Conservation (phyloP, 2,113 vertebrate species). For the Alosa alosa region DNA sequence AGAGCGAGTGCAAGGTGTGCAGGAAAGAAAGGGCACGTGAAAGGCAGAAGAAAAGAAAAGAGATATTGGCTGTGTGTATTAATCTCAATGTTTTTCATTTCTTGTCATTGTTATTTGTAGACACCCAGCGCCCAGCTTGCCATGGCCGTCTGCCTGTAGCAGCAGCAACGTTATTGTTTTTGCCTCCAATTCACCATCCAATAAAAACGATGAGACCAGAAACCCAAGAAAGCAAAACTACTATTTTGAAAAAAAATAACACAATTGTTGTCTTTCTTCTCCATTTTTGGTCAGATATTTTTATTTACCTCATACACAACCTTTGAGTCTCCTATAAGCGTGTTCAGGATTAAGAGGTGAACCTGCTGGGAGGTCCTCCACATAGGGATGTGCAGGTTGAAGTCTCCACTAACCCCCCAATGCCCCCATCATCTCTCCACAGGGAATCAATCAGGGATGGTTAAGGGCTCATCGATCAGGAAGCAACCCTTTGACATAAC, state of each 20-base stretch:
- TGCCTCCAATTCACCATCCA: not conserved
- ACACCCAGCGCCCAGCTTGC: not conserved
- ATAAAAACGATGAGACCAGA: not conserved
- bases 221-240: not conserved
- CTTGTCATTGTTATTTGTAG: constrained; percentile 10
- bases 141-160: not conserved
- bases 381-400: not conserved
- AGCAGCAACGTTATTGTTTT: not conserved
- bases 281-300: not conserved
- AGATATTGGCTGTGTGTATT: not conserved
- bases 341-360: not conserved
- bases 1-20: not conserved
- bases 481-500: not conserved
- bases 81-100: constrained; percentile 1
- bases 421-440: not conserved
- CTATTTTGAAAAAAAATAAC: not conserved
- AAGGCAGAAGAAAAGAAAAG: not conserved
- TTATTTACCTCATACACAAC: not conserved
- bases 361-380: not conserved
- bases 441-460: not conserved
- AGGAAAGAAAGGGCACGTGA: not conserved
- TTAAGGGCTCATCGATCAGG: not conserved
- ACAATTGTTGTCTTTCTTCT: not conserved
- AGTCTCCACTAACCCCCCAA: too few relatives aligned
- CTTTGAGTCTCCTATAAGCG: not conserved